Conservation (phyloP, 2,113 vertebrate species). For the Calyptomena viridis region DNA sequence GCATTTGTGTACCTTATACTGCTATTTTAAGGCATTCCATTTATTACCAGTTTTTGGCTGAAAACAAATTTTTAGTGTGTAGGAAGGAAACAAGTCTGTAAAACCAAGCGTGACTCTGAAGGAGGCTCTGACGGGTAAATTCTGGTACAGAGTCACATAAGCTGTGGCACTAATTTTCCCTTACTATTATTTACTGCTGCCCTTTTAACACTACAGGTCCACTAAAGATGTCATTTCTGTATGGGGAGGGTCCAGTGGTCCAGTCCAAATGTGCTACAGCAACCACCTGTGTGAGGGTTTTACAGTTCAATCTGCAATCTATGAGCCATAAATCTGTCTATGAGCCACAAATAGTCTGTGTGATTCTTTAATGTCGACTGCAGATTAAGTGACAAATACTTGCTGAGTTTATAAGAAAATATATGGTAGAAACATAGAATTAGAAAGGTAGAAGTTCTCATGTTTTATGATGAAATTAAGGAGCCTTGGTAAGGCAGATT, state of each 20-base stretch:
- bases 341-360: not conserved
- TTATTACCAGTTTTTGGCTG: conserved; percentile 8
- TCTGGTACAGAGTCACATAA: not conserved
- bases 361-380: not conserved
- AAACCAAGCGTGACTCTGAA: not conserved
- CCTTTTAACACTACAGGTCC: not conserved
- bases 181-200: not conserved
- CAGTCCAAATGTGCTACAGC: not conserved
- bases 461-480: not conserved
- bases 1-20: not conserved
- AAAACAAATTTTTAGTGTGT: not conserved
- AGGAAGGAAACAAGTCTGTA: not conserved
- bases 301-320: not conserved
- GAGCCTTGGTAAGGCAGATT: not conserved
- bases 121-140: not conserved
- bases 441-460: not conserved
- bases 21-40: conserved; percentile 22
- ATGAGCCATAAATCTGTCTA: not conserved
- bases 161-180: not conserved
- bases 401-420: not conserved
- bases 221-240: not conserved
- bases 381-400: not conserved
- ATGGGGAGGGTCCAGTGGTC: not conserved
- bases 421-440: not conserved
- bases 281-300: not conserved